Evolutionary conservation across 1,140 invertebrate genomes (phyloP).

Genomic region (Drosophila mojavensis): DNA sequence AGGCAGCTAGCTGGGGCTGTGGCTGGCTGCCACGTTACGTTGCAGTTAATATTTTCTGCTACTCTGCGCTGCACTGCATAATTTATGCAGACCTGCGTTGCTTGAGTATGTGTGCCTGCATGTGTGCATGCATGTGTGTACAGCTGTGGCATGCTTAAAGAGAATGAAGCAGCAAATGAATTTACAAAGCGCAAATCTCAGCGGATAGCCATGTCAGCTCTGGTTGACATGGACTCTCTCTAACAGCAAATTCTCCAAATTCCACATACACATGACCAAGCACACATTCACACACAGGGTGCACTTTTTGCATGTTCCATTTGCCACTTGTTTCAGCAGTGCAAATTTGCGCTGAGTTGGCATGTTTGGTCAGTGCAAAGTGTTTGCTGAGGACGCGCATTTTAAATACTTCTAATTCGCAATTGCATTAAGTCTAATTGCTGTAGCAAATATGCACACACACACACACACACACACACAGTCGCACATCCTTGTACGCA

Average conservation of each 20-base stretch:
- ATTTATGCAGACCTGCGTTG: conserved; percentile 54
- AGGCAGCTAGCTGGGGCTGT: background rate
- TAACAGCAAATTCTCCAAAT: conserved; percentile 25
- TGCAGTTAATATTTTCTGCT: conserved; percentile 75
- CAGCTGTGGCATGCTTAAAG: conserved; percentile 31
- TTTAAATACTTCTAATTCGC: conserved; percentile 30
- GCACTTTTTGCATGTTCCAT: conserved; percentile 6
- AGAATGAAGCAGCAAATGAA: conserved; percentile 47
- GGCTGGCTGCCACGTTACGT: conserved; percentile 47
- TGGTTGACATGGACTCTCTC: conserved; percentile 32
- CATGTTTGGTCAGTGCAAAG: conserved; percentile 23
- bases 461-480: conserved; percentile 8
- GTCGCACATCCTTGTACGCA: background rate
- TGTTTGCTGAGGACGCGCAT: conserved; percentile 8
- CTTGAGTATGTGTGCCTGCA: conserved; percentile 29
- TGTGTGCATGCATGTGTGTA: conserved; percentile 8
- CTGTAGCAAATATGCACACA: conserved; percentile 23
- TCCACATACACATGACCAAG: conserved; percentile 18
- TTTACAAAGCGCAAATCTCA: conserved; percentile 61
- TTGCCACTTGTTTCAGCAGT: conserved; percentile 26
- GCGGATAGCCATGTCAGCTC: conserved; percentile 45
- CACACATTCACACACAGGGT: conserved; percentile 27
- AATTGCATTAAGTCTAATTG: conserved; percentile 54
- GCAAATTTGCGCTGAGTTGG: conserved; percentile 27
- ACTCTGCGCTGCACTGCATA: conserved; percentile 71